phyloP scores from a whole-genome alignment of 2,888 invertebrate genomes.

The Tipula vernalis region DNA sequence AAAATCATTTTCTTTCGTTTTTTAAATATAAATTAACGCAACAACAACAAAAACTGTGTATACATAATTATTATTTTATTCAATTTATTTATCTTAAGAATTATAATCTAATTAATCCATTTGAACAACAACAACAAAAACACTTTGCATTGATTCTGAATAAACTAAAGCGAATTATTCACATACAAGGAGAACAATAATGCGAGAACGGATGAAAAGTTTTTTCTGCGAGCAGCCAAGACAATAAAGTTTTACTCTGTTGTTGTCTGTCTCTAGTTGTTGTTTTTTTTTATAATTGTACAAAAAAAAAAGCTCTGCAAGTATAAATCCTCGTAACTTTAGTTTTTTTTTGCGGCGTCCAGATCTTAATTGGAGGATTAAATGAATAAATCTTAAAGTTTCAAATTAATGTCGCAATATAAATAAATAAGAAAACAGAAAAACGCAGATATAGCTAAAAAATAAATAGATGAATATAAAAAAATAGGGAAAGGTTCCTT shows the following conservation, averaged over 20 bases:
- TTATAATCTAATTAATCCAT: background rate
- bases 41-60: background rate
- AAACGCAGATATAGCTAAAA: background rate
- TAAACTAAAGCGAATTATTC: background rate
- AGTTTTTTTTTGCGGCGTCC: background rate
- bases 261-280: background rate
- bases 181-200: background rate
- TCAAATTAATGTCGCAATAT: background rate
- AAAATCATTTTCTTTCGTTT: background rate
- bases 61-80: background rate
- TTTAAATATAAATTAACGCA: background rate
- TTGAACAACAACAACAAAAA: background rate
- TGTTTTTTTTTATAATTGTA: background rate
- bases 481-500: background rate
- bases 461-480: background rate
- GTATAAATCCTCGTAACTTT: background rate
- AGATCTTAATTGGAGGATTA: background rate
- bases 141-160: background rate
- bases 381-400: background rate
- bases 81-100: background rate
- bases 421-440: background rate
- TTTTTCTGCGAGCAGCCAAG: background rate
- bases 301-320: background rate
- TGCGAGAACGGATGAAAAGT: background rate
- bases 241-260: background rate